Percentiles rank a stretch among this genome's conserved stretches.
Evolutionary conservation across 2,113 vertebrate genomes (phyloP).

Genomic region (Leucopsar rothschildi): DNA sequence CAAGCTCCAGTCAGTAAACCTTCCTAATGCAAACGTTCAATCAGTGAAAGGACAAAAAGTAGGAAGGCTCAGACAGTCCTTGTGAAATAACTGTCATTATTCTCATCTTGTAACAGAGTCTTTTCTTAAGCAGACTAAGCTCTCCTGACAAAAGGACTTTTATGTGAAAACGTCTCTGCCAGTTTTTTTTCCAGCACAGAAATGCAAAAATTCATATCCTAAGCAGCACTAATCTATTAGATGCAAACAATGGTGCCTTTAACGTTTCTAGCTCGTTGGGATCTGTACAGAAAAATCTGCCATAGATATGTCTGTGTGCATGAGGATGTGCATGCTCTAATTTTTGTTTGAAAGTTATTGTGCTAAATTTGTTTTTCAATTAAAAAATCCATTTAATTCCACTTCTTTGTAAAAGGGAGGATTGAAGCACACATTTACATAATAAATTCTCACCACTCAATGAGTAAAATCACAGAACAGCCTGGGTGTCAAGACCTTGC

Average conservation of each 20-base stretch:
- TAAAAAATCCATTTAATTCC: not conserved
- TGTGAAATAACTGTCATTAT: not conserved
- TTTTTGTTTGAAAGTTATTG: not conserved
- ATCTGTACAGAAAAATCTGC: not conserved
- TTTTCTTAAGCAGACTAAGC: not conserved
- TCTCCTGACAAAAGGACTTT: slow-evolving; percentile 31
- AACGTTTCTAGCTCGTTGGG: not conserved
- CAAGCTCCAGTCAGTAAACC: not conserved
- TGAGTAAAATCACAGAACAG: slow-evolving; percentile 16
- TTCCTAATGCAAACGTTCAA: not conserved
- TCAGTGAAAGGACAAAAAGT: not conserved
- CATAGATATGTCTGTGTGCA: not conserved
- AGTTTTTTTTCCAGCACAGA: not conserved
- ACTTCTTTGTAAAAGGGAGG: not conserved
- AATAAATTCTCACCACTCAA: not conserved
- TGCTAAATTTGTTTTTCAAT: not conserved
- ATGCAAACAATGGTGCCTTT: not conserved
- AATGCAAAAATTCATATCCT: slow-evolving; percentile 4
- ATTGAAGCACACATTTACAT: not conserved
- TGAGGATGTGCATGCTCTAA: not conserved
- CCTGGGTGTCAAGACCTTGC: not conserved
- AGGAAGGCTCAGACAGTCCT: not conserved
- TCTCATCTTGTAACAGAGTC: not conserved
- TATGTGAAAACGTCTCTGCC: not conserved
- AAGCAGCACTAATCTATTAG: not conserved